A percentile compares a stretch with the other conserved stretches of the same genome.
Conservation (phyloP, 2,888 invertebrate species). For the Pocota personata region DNA sequence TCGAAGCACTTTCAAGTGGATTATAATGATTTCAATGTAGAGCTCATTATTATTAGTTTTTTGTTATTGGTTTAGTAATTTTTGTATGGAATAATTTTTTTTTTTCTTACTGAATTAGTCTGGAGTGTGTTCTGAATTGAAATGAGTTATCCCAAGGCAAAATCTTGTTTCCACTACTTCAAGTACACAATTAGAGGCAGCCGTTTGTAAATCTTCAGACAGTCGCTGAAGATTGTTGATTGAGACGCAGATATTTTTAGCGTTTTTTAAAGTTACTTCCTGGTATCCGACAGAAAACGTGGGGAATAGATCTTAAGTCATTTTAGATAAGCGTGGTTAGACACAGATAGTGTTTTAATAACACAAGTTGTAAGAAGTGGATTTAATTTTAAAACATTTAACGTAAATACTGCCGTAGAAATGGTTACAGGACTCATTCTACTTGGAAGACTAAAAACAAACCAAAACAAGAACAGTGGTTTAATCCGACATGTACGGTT, state of each 20-base stretch:
- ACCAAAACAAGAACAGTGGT: too few relatives aligned
- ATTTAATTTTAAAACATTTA: not conserved
- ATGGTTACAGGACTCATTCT: too few relatives aligned
- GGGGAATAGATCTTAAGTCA: too few relatives aligned
- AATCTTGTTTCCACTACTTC: not conserved
- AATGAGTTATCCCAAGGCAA: not conserved
- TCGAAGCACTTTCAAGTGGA: not conserved
- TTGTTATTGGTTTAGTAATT: constrained; percentile 8
- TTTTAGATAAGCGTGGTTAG: too few relatives aligned
- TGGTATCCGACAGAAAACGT: not conserved
- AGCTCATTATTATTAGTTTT: not conserved
- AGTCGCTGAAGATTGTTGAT: not conserved
- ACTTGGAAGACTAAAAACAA: too few relatives aligned
- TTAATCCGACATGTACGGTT: too few relatives aligned
- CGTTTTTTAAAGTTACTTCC: constrained; percentile 2
- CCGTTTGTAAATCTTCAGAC: not conserved
- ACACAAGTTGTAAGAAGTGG: too few relatives aligned
- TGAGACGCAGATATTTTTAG: not conserved
- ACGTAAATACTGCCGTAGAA: too few relatives aligned
- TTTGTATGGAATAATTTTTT: not conserved
- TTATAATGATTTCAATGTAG: constrained; percentile 18
- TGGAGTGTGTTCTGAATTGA: constrained; percentile 1
- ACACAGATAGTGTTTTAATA: too few relatives aligned
- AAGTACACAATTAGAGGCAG: constrained; percentile 3
- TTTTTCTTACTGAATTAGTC: not conserved